A percentile compares a stretch with the other conserved stretches of the same genome.
These are phyloP conservation scores for Pelusios castaneus DNA, from an alignment of 2,113 vertebrate species.

Conservation along the genomic window DNA sequence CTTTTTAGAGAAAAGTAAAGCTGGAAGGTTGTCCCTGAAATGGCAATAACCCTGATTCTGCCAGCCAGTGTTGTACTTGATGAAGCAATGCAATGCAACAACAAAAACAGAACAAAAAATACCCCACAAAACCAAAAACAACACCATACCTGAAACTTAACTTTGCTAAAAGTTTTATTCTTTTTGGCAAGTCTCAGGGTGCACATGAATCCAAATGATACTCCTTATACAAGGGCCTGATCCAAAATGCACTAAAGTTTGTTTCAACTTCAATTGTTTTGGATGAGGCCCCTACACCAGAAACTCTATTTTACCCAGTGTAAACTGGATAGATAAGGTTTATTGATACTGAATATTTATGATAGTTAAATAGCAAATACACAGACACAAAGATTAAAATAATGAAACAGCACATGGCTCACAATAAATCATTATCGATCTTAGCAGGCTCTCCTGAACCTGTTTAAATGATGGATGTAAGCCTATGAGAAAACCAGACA, in stretches of 20 bases:
- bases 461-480: not conserved
- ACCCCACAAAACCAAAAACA: not conserved
- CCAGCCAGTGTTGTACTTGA: fast-evolving
- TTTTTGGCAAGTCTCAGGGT: not conserved
- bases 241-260: not conserved
- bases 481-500: not conserved
- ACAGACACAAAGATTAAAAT: not conserved
- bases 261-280: fast-evolving
- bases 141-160: too few relatives aligned
- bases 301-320: fast-evolving
- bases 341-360: not conserved
- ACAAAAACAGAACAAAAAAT: not conserved
- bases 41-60: not conserved
- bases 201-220: not conserved
- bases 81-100: not conserved
- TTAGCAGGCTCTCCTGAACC: not conserved
- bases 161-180: not conserved
- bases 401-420: not conserved
- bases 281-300: not conserved
- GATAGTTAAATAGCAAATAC: not conserved
- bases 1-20: not conserved
- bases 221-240: not conserved
- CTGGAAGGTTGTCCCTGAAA: not conserved
- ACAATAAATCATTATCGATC: not conserved
- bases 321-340: not conserved